phyloP scores from a whole-genome alignment of 2,113 vertebrate species.

The Petrocephalus zakoni region DNA sequence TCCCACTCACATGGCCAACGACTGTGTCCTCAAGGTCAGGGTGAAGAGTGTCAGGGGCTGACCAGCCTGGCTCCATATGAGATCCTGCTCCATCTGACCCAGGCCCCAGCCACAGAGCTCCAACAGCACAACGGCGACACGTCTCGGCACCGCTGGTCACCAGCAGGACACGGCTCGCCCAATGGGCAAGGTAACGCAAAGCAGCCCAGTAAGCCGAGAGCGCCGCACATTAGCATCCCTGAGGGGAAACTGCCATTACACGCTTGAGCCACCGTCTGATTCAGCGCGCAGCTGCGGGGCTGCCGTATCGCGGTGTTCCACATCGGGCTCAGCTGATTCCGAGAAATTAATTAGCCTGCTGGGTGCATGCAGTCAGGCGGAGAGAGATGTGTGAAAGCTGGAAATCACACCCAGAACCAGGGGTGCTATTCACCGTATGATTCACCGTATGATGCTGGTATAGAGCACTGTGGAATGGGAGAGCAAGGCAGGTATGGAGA shows the following conservation, averaged over 20 bases:
- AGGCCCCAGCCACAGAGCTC: constrained; percentile 41
- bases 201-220: background rate
- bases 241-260: background rate
- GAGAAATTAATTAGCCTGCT: background rate
- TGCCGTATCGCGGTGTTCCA: background rate
- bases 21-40: constrained; percentile 46
- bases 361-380: background rate
- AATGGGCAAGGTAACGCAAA: constrained; percentile 48
- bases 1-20: background rate
- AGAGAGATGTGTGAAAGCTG: background rate
- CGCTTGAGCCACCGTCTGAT: background rate
- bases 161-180: constrained; percentile 51
- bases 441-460: background rate
- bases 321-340: background rate
- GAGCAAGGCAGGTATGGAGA: background rate
- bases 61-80: constrained; percentile 56
- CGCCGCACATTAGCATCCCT: background rate
- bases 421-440: background rate
- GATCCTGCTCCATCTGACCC: constrained; percentile 55
- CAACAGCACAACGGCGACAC: constrained; percentile 43
- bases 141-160: constrained; percentile 57
- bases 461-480: background rate
- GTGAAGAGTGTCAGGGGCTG: constrained; percentile 22
- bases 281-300: background rate
- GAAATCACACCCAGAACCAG: background rate